Evolutionary conservation across 2,797 vertebrate species (phyloP).

Genomic region (Varecia variegata): DNA sequence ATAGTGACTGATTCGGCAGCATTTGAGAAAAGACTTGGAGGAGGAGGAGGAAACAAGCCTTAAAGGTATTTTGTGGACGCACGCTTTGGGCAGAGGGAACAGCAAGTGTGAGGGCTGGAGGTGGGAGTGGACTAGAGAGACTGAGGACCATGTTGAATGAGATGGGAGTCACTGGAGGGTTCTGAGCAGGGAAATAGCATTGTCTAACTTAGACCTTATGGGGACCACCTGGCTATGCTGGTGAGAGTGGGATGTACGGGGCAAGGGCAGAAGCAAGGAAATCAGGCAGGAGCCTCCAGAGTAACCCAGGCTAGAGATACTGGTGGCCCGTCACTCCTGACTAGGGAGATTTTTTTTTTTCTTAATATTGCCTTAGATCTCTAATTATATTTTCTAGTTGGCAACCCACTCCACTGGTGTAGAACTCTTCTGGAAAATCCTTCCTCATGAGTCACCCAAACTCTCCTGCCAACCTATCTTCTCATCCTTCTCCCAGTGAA

Average conservation of each 20-base stretch:
- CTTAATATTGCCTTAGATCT: neutral
- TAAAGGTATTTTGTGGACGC: neutral
- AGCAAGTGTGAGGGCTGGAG: neutral
- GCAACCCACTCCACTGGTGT: neutral
- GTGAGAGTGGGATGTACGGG: neutral
- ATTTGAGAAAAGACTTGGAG: neutral
- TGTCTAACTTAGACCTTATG: neutral
- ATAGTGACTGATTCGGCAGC: neutral
- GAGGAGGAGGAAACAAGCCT: neutral
- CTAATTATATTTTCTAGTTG: neutral
- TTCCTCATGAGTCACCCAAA: neutral
- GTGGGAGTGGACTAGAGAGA: neutral
- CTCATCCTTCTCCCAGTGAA: neutral
- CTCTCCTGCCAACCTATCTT: neutral
- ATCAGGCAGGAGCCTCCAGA: neutral
- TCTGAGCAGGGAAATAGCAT: neutral
- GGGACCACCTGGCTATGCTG: neutral
- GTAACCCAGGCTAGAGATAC: neutral
- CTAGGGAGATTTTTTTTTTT: neutral
- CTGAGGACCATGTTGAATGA: neutral
- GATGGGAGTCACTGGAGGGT: fast-evolving
- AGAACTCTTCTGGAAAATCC: neutral
- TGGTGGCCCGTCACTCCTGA: neutral
- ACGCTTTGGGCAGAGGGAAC: neutral
- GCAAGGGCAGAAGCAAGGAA: neutral